Evolutionary conservation across 1,140 invertebrate species (phyloP), one percentile per base, ranked within the genome.

Genomic region (Drosophila obscura): DNA sequence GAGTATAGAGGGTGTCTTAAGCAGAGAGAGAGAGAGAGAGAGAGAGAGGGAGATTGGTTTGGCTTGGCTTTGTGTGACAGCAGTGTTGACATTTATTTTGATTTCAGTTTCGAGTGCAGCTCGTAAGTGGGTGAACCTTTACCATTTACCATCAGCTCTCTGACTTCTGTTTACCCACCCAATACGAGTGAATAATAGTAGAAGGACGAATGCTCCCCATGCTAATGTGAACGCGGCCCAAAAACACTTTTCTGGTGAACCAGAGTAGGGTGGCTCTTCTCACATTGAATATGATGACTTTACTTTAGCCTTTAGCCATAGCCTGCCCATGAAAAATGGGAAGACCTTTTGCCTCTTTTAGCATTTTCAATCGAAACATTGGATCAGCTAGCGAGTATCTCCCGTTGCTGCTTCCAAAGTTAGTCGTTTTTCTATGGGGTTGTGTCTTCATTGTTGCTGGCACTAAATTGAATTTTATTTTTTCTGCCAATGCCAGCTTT

Each of bases 391-490:
- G 19, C 19, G 31, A 35, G 31, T 11, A 35, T 35, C 9, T 1
- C 4, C 2, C 2, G 8, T 9, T 9, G 9, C 9, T 3, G 31
- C 9, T 35, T 3, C 3, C 31, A 35, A 11, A 35, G 9, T 9
- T 35, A 1, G 9, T 11, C 2, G 16, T 16, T 28, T 56, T 16
- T 73, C 56, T 22, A 52, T 61, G 57, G 58, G 4, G 46, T 48
- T 62, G 24, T 13, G 35, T 58, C 28, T 28, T 28, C 28, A 28
- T 28, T 28, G 28, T 31, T 58, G 71, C 61, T 62, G 75, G 56
- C 81, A 81, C 82, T 78, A 87, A 85, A 85, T 85, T 85, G 82
- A 85, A 85, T 87, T 85, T 85, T 82, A 85, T 85, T 82, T 81
- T n/a, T n/a, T n/a, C n/a, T 77, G 79, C 81, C 73, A 62, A 71